Percentiles rank a stretch among this genome's conserved stretches.
These are phyloP conservation scores for Enteromius thamalakanensis DNA, from an alignment of 2,797 vertebrate genomes.

Conservation along the genomic window DNA sequence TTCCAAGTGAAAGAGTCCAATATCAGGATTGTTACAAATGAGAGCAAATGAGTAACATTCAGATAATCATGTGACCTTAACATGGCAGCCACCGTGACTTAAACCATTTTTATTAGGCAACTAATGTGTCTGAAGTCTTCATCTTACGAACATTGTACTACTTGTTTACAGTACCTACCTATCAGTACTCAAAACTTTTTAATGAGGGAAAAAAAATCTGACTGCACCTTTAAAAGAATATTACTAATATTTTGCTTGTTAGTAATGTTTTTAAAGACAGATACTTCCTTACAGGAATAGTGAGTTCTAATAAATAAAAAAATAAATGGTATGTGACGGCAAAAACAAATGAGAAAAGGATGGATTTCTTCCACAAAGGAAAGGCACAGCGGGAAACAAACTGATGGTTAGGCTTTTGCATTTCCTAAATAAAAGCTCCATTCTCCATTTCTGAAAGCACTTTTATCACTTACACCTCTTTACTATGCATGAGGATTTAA, in stretches of 20 bases:
- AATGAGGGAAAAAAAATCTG: neutral
- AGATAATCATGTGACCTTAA: neutral
- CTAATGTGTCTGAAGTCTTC: neutral
- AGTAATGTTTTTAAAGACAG: neutral
- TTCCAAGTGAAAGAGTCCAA: neutral
- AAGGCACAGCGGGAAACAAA: neutral
- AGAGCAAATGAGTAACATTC: neutral
- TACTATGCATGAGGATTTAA: constrained; percentile 33
- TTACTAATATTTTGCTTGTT: constrained; percentile 1
- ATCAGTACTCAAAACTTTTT: neutral
- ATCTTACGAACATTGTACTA: neutral
- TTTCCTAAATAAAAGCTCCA: constrained; percentile 7
- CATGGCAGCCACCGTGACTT: neutral
- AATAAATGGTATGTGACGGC: constrained; percentile 1
- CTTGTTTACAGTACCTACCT: neutral
- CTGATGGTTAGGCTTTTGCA: neutral
- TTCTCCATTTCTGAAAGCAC: neutral
- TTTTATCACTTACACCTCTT: constrained; percentile 16
- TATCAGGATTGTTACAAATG: neutral
- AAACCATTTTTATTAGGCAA: neutral
- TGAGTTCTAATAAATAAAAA: neutral
- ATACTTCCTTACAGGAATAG: neutral
- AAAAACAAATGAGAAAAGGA: neutral
- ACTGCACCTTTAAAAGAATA: neutral
- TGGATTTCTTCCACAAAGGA: neutral